Evolutionary conservation across 64 coral and sea anemone species (phyloP).

Genomic region (Hydrozoanthus tunicans): DNA sequence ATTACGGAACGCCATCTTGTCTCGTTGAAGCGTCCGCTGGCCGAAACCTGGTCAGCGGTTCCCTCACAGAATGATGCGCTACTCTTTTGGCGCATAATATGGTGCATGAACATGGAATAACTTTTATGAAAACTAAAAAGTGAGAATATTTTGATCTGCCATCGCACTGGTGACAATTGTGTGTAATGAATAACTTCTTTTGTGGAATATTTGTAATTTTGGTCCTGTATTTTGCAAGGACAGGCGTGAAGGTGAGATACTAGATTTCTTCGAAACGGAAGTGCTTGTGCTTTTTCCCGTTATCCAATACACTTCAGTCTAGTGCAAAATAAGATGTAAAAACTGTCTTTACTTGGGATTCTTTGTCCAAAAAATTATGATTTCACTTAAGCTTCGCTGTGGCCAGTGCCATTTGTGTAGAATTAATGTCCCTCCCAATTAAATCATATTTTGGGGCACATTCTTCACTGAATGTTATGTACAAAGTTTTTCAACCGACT

Average conservation of each 20-base stretch:
- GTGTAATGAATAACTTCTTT: background rate
- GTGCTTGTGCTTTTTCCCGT: background rate
- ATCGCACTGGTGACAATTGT: background rate
- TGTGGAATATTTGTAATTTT: background rate
- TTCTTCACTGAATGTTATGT: too few species aligned
- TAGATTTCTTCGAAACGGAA: background rate
- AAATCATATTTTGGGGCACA: too few species aligned
- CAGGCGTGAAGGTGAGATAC: slow-evolving; percentile 20
- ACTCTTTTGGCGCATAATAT: slow-evolving; percentile 14
- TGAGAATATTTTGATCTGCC: background rate
- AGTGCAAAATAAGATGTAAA: too few species aligned
- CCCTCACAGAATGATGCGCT: background rate
- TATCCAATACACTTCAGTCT: too few species aligned
- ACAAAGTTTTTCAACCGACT: too few species aligned
- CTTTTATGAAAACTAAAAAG: background rate
- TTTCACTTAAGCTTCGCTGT: too few species aligned
- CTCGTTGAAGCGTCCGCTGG: background rate
- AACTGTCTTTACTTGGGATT: too few species aligned
- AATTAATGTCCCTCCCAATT: too few species aligned
- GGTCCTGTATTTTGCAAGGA: background rate
- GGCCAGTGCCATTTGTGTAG: too few species aligned
- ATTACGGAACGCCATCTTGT: slow-evolving; percentile 98
- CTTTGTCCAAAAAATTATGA: too few species aligned
- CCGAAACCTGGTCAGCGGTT: slow-evolving; percentile 32
- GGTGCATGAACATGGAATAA: background rate